These are phyloP conservation scores for Nemotelus nigrinus DNA, from an alignment of 2,888 invertebrate species.

Conservation along the genomic window DNA sequence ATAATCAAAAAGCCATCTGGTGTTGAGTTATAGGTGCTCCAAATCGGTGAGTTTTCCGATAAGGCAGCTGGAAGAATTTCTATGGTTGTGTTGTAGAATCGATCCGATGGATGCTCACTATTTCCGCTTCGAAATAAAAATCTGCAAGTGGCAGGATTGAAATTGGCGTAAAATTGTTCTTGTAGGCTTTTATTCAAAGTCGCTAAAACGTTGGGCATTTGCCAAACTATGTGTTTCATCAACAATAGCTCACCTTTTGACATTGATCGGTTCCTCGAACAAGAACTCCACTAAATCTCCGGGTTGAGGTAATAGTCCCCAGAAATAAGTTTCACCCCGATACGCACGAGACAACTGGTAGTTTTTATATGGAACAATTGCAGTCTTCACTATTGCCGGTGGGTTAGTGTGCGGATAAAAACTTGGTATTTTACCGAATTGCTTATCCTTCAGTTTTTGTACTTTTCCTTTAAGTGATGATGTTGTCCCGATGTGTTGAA, in stretches of 20 bases:
- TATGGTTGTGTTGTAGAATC: constrained; percentile 85
- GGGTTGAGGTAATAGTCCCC: constrained; percentile 86
- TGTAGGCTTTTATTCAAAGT: too few species aligned
- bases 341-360: constrained; percentile 85
- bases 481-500: constrained; percentile 94
- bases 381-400: constrained; percentile 73
- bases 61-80: constrained; percentile 75
- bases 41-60: constrained; percentile 64
- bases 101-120: constrained; percentile 87
- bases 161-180: too few species aligned
- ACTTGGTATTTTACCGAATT: constrained; percentile 84
- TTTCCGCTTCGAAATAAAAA: constrained; percentile 89
- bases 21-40: constrained; percentile 70
- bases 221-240: not conserved
- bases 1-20: constrained; percentile 76
- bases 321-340: constrained; percentile 87
- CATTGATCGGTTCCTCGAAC: constrained; percentile 76
- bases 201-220: too few species aligned
- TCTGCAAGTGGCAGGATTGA: constrained; percentile 65
- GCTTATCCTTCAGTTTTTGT: constrained; percentile 93
- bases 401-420: constrained; percentile 85
- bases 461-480: constrained; percentile 96
- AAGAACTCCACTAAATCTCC: constrained; percentile 84
- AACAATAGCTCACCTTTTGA: constrained; percentile 70
- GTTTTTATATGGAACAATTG: constrained; percentile 82